A percentile compares a stretch with the other conserved stretches of the same genome.
phyloP scores from a whole-genome alignment of 2,113 vertebrate genomes.

The Thermophis baileyi region DNA sequence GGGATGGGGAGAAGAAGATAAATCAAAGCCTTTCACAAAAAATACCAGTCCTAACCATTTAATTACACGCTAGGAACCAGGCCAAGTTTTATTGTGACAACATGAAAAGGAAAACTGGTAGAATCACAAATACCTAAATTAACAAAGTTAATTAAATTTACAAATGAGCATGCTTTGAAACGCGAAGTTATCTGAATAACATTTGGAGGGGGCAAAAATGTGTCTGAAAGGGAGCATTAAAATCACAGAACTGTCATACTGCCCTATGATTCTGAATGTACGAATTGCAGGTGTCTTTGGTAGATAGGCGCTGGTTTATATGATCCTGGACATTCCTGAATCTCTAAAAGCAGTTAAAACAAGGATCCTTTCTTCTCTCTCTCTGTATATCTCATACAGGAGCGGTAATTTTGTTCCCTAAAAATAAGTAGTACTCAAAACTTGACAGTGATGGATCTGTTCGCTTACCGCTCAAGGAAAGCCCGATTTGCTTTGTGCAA shows the following conservation, averaged over 20 bases:
- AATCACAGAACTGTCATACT: slow-evolving; percentile 27
- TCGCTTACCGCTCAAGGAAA: not conserved
- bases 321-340: slow-evolving; percentile 15
- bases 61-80: slow-evolving; percentile 33
- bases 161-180: slow-evolving; percentile 27
- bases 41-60: slow-evolving; percentile 22
- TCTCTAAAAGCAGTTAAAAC: not conserved
- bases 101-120: slow-evolving; percentile 38
- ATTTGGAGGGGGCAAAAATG: slow-evolving; percentile 16
- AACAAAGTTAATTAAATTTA: slow-evolving; percentile 55
- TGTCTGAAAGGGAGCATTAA: slow-evolving; percentile 18
- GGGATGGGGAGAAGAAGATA: not conserved
- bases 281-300: slow-evolving; percentile 28
- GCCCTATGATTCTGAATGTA: not conserved
- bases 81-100: slow-evolving; percentile 7
- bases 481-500: not conserved
- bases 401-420: not conserved
- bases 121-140: slow-evolving; percentile 38
- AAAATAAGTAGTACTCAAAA: not conserved
- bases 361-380: slow-evolving; percentile 1
- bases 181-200: slow-evolving; percentile 41
- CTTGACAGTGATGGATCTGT: not conserved
- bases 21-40: slow-evolving; percentile 36
- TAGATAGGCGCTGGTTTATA: slow-evolving; percentile 11
- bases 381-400: not conserved